Evolutionary conservation across 2,113 vertebrate genomes (phyloP), one percentile per base, ranked within the genome.

Genomic region (Ammospiza nelsoni): DNA sequence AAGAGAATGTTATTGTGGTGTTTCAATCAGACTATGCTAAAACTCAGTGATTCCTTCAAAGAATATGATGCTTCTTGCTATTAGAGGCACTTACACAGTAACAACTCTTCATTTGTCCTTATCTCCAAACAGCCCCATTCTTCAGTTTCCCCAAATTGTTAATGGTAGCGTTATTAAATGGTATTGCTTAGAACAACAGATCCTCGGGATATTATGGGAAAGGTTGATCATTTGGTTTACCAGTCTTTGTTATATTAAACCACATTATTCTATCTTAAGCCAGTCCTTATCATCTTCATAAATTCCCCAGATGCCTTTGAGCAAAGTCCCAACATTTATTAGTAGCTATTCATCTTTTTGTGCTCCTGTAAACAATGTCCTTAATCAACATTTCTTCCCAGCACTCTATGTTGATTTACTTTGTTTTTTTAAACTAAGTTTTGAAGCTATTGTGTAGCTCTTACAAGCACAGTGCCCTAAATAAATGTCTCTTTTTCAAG

Each of bases 251-350:
- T 87, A 62, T 78, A 94, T 94, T 96, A 94, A 95, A 90, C 52
- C 49, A 68, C 85, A 87, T 96, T 90, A 91, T 89, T 96, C 74
- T 91, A 24, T 85, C 84, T 92, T 94, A 84, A 87, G 75, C 80
- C 89, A 88, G 76, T 79, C 88, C 84, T 92, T 75, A 71, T 73
- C 89, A 92, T 91, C 84, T 92, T 93, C 85, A 91, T 94, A 86
- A 93, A 94, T 96, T 93, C 93, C 87, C 83, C 61, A 94, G 92
- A 87, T 84, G 85, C 91, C 85, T 93, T 91, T 95, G 78, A 95
- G 93, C 89, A 3, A 97, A 94, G 69, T 94, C 77, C 24, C 66
- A 78, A 65, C 18, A 17, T 92, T 92, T 95, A 94, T 96, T 95
- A 96, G 91, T 74, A 85, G 78, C 78, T 92, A 91, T 91, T 94